Base-by-base conservation (phyloP, 2,797 vertebrate species). In the Serranus cabrilla region DNA sequence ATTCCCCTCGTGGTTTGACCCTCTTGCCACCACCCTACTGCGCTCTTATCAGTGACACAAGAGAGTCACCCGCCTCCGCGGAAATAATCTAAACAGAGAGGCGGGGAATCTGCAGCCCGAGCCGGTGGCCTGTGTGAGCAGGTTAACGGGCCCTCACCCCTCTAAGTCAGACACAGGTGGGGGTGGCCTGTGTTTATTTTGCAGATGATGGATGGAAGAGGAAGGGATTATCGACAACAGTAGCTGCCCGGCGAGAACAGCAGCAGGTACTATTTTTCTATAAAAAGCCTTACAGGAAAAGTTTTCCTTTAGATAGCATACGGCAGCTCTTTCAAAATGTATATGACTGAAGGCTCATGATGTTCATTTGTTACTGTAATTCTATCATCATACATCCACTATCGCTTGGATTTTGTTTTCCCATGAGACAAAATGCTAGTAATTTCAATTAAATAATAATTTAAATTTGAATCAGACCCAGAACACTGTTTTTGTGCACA, bases 1-100 rank as follows among this genome's bases (percentile, higher is more conserved):
- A 88, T 92, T 90, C 88, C 89, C 85, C 78, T 77, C 87, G 91
- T 82, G 89, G 87, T 87, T 94, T 94, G 90, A 95, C 94, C 94
- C 92, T 88, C 83, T 85, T 90, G 85, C 87, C 91, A 88, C 88
- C 85, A 74, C 89, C 88, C 87, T 79, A 77, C 87, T 59, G 90
- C 76, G 80, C 78, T 89, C 93, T 94, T 95, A 95, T 95, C 93
- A 90, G 89, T 83, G 89, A 91, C 89, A 89, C 88, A 74, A 81
- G 86, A 90, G 89, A 92, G 91, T 91, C 88, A 71, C 87, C 86
- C 83, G 83, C 78, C 82, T 87, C 78, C 61, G 43, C 64, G 79
- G 88, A 93, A 94, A 93, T 92, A 93, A 93, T 94, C 90, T 91
- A 85, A 91, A 90, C 87, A 80, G 83, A 76, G 82, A 87, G 83